Percentiles rank a stretch among this genome's conserved stretches.
Conservation (phyloP, 2,888 invertebrate genomes). For the Tinea semifulvella region DNA sequence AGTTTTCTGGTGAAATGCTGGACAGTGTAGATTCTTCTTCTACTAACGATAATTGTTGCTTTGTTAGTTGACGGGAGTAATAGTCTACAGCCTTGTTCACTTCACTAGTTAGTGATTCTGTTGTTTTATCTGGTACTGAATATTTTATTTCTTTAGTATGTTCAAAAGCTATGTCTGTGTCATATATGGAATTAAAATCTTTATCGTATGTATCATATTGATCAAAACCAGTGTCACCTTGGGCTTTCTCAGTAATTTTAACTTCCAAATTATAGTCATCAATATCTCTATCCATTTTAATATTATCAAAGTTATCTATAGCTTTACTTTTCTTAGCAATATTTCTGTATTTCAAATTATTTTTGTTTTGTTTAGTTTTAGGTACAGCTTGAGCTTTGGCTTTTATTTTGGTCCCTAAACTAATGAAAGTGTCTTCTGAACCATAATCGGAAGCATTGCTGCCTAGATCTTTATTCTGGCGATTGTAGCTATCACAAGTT, state of each 20-base stretch:
- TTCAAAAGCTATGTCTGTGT: neutral
- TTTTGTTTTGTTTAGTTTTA: slow-evolving; percentile 40
- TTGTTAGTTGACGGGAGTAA: slow-evolving; percentile 38
- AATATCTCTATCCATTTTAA: slow-evolving; percentile 20
- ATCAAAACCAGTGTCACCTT: neutral
- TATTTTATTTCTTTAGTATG: slow-evolving; percentile 32
- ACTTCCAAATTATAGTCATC: slow-evolving; percentile 47
- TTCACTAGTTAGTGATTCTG: neutral
- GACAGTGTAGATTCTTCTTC: slow-evolving; percentile 56
- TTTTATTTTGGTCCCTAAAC: slow-evolving; percentile 60
- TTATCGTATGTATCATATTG: neutral
- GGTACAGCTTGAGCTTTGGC: slow-evolving; percentile 51
- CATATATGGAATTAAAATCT: neutral
- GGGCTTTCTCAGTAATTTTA: slow-evolving; percentile 40
- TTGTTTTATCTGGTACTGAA: too few species aligned
- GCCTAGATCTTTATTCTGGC: slow-evolving; percentile 37
- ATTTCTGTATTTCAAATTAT: slow-evolving; percentile 40
- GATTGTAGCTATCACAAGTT: slow-evolving; percentile 24
- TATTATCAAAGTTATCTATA: slow-evolving; percentile 28
- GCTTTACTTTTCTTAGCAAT: slow-evolving; percentile 39
- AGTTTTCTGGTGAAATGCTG: slow-evolving; percentile 42
- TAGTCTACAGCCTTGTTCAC: slow-evolving; percentile 31
- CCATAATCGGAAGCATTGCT: slow-evolving; percentile 58
- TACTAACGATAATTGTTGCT: slow-evolving; percentile 56
- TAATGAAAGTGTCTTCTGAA: slow-evolving; percentile 59